Conservation (phyloP, 2,113 vertebrate genomes). For the Lophotis ruficrista region DNA sequence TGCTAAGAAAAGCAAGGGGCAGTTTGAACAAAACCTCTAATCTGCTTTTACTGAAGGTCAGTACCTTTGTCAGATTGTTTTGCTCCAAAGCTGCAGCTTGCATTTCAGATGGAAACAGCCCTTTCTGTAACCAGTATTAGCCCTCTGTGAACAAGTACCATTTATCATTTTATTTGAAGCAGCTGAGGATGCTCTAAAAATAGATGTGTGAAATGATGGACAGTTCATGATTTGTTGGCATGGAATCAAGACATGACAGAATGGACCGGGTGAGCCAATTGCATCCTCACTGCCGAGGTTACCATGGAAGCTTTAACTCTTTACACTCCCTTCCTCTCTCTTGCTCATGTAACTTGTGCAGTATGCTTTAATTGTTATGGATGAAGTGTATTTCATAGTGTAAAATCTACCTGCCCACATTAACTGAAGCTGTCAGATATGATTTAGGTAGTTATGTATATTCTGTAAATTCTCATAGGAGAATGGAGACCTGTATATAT, state of each 20-base stretch:
- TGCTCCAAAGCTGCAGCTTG: neutral
- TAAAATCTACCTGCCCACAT: constrained; percentile 59
- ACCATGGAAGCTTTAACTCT: constrained; percentile 75
- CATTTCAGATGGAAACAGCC: constrained; percentile 49
- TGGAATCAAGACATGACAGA: constrained; percentile 70
- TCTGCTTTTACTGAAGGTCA: constrained; percentile 18
- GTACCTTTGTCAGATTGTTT: neutral
- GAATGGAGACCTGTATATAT: neutral
- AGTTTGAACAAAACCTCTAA: neutral
- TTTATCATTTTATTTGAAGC: constrained; percentile 71
- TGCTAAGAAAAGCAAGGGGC: constrained; percentile 14
- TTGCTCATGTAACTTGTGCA: constrained; percentile 1
- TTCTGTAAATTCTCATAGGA: constrained; percentile 41
- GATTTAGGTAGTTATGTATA: constrained; percentile 57
- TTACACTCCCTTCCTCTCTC: neutral
- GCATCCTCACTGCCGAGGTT: constrained; percentile 65
- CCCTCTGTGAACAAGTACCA: constrained; percentile 49
- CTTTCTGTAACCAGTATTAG: constrained; percentile 1
- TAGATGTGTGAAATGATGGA: constrained; percentile 71
- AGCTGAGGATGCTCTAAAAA: constrained; percentile 80
- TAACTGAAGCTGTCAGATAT: constrained; percentile 64
- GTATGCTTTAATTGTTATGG: constrained; percentile 70
- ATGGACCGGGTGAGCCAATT: constrained; percentile 59
- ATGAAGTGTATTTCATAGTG: constrained; percentile 62
- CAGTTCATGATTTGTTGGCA: constrained; percentile 70